phyloP scores from a whole-genome alignment of 2,888 invertebrate species.

The Epistrophe grossulariae region DNA sequence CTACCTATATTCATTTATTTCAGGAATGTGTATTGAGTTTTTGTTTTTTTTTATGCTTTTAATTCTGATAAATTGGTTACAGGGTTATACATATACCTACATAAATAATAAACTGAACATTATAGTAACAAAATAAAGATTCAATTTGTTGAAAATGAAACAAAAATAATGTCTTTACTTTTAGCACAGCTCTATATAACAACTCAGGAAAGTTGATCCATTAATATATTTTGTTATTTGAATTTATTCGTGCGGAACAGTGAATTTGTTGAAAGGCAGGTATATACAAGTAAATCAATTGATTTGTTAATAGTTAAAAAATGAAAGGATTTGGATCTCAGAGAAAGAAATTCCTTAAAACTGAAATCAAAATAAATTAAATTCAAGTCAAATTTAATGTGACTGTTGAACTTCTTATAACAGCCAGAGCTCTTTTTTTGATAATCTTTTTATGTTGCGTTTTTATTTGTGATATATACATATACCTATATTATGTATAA shows the following conservation, averaged over 20 bases:
- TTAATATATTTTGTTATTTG: slow-evolving; percentile 18
- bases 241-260: slow-evolving; percentile 24
- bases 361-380: neutral
- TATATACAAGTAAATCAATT: slow-evolving; percentile 16
- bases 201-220: slow-evolving; percentile 3
- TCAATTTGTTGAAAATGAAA: slow-evolving; percentile 32
- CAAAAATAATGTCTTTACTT: slow-evolving; percentile 8
- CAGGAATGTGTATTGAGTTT: slow-evolving; percentile 24
- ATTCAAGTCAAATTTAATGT: neutral
- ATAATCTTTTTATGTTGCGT: no score
- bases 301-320: slow-evolving; percentile 10
- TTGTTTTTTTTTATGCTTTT: slow-evolving; percentile 14
- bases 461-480: no score
- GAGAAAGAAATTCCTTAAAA: neutral
- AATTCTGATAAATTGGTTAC: slow-evolving; percentile 40
- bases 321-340: neutral
- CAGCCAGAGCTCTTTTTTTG: no score
- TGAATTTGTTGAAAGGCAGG: neutral
- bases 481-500: no score
- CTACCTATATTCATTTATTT: neutral
- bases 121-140: slow-evolving; percentile 22
- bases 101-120: slow-evolving; percentile 2
- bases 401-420: no score
- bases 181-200: neutral
- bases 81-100: neutral